phyloP scores from a whole-genome alignment of 2,797 vertebrate species.

The Vespertilio murinus region DNA sequence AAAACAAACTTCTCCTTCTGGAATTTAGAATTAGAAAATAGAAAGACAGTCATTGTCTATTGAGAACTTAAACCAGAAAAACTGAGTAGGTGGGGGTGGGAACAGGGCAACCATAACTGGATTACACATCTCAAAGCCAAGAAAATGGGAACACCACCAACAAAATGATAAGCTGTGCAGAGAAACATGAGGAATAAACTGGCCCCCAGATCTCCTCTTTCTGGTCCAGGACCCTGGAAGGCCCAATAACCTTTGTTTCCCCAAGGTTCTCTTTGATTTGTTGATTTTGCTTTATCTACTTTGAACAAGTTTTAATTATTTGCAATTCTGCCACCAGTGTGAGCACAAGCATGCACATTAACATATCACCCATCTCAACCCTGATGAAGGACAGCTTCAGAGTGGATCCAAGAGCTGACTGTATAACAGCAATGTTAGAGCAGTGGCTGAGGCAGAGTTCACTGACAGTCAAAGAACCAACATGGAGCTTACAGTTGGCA shows the following conservation, averaged over 20 bases:
- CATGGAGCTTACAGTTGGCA: neutral
- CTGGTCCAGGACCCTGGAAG: neutral
- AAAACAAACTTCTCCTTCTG: neutral
- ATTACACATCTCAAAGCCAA: neutral
- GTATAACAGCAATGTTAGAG: neutral
- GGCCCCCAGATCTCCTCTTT: neutral
- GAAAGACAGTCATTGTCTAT: neutral
- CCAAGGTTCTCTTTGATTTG: neutral
- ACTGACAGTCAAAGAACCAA: neutral
- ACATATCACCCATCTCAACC: no score
- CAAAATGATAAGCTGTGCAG: neutral
- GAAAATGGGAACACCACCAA: neutral
- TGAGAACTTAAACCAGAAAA: neutral
- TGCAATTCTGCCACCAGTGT: neutral
- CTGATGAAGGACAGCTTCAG: neutral
- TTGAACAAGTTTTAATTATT: neutral
- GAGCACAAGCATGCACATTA: neutral
- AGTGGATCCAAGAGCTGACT: neutral
- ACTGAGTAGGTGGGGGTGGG: neutral
- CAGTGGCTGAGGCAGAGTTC: neutral
- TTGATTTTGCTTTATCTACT: neutral
- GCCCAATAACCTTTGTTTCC: neutral
- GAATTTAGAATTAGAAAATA: neutral
- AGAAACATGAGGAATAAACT: neutral
- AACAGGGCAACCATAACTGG: neutral